These are phyloP conservation scores for Bombus sylvicola DNA, from an alignment of 1,140 invertebrate genomes.

Conservation along the genomic window DNA sequence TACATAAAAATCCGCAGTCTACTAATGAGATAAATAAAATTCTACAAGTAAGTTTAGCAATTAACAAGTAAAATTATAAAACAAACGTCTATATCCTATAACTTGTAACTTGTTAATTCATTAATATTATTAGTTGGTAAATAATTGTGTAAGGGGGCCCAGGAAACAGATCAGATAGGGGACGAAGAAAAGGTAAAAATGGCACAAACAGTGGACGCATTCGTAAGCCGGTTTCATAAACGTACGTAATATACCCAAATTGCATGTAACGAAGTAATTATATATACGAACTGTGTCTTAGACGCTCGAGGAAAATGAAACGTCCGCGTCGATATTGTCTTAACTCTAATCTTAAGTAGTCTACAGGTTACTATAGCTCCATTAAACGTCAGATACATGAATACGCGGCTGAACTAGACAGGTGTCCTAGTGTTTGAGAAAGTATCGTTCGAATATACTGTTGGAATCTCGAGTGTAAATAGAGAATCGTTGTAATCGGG, in stretches of 20 bases:
- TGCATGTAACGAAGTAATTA: not conserved
- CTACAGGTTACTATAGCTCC: slow-evolving; percentile 39
- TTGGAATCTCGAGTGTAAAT: not conserved
- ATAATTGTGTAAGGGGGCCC: slow-evolving; percentile 12
- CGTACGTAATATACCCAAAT: slow-evolving; percentile 51
- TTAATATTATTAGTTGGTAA: not conserved
- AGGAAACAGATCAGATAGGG: slow-evolving; percentile 54
- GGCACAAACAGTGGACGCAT: slow-evolving; percentile 69
- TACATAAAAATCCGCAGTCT: no score
- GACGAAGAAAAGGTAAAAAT: slow-evolving; percentile 51
- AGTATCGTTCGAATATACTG: not conserved
- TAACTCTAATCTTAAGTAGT: slow-evolving; percentile 46
- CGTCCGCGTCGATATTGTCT: slow-evolving; percentile 34
- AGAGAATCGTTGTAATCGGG: not conserved
- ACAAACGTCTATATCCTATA: no score
- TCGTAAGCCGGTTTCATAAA: slow-evolving; percentile 67
- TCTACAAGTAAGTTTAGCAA: not conserved
- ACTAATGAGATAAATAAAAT: no score
- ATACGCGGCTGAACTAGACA: not conserved
- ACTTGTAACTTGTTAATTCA: no score
- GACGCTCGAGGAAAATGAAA: not conserved
- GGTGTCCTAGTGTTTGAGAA: slow-evolving; percentile 9
- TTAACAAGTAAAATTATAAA: not conserved
- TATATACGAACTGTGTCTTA: not conserved
- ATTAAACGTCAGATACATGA: slow-evolving; percentile 38